phyloP scores from a whole-genome alignment of 2,797 vertebrate genomes.

The Enteromius mattozi region DNA sequence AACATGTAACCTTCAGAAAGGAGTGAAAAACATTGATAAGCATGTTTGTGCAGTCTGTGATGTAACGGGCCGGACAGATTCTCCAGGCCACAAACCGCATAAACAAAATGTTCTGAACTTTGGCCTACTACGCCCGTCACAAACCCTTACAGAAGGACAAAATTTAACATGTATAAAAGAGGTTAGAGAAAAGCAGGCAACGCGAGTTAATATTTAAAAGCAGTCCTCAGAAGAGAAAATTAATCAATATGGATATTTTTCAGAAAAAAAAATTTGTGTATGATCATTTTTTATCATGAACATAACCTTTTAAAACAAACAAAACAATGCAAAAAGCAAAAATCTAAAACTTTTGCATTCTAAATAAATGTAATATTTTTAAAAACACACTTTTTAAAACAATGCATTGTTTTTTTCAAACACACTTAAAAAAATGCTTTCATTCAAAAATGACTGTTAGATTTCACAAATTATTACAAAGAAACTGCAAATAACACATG shows the following conservation, averaged over 20 bases:
- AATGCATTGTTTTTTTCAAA: neutral
- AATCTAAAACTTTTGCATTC: neutral
- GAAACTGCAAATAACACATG: neutral
- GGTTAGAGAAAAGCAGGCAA: conserved; percentile 17
- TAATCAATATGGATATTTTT: neutral
- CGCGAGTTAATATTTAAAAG: conserved; percentile 57
- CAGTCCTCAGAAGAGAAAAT: neutral
- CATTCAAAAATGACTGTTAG: neutral
- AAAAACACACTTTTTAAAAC: neutral
- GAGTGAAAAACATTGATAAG: conserved; percentile 61
- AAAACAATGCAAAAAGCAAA: too few species aligned
- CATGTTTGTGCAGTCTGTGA: conserved; percentile 59
- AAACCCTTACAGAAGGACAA: conserved; percentile 13
- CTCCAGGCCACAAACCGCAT: conserved; percentile 30
- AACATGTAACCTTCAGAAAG: conserved; percentile 46
- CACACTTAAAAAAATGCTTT: neutral
- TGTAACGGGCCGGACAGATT: conserved; percentile 46
- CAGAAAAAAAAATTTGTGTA: neutral
- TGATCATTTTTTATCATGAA: neutral
- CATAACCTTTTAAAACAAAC: too few species aligned
- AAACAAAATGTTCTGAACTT: conserved; percentile 60
- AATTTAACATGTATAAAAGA: conserved; percentile 15
- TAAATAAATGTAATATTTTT: neutral
- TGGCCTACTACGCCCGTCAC: conserved; percentile 26
- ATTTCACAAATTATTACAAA: neutral